Percentiles rank a stretch among this genome's conserved stretches.
Conservation (phyloP, 2,888 invertebrate genomes). For the Nomada fucata region DNA sequence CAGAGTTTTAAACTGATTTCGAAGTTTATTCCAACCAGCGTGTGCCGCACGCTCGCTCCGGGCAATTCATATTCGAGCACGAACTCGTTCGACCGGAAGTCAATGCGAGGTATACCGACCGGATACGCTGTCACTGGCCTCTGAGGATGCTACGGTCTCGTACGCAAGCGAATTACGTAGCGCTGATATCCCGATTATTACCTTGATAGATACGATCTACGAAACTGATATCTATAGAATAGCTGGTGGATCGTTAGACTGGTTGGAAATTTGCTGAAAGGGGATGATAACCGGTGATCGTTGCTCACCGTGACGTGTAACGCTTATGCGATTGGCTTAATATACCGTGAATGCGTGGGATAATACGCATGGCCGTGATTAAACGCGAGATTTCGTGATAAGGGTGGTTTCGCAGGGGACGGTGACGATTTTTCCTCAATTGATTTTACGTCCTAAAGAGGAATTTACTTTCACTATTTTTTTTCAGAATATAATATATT, state of each 20-base stretch:
- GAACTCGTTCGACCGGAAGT: constrained; percentile 15
- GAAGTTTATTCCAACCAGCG: constrained; percentile 41
- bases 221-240: background rate
- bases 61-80: constrained; percentile 37
- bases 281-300: background rate
- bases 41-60: constrained; percentile 15
- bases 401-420: no score
- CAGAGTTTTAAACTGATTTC: constrained; percentile 55
- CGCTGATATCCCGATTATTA: constrained; percentile 36
- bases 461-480: no score
- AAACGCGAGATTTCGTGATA: no score
- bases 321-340: constrained; percentile 1
- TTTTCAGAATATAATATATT: no score
- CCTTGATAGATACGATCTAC: background rate
- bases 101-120: background rate
- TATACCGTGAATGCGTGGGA: background rate
- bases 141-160: background rate
- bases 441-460: no score
- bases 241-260: constrained; percentile 24
- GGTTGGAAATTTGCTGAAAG: constrained; percentile 8
- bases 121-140: background rate
- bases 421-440: no score
- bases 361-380: background rate
- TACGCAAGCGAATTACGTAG: background rate
- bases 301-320: background rate